These are phyloP conservation scores for Ectobius pallidus DNA, from an alignment of 2,888 invertebrate genomes.

Conservation along the genomic window DNA sequence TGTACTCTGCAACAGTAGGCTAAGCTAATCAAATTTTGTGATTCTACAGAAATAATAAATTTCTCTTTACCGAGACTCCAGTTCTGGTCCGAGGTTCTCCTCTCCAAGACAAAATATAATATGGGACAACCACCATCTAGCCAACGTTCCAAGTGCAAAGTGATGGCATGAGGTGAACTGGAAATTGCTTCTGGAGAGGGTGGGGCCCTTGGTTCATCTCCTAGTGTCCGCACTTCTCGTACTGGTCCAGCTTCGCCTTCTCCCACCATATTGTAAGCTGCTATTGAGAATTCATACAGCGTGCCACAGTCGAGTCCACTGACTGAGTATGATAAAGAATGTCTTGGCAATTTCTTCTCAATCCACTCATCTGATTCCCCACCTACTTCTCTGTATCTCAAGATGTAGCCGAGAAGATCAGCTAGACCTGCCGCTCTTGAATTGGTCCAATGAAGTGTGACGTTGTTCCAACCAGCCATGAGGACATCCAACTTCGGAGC, in stretches of 20 bases:
- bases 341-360: conserved; percentile 2
- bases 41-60: too few relatives aligned
- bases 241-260: conserved; percentile 48
- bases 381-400: conserved; percentile 42
- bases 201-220: conserved; percentile 41
- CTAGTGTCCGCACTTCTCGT: conserved; percentile 39
- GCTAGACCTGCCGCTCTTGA: conserved; percentile 43
- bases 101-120: conserved; percentile 46
- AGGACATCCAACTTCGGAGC: conserved; percentile 53
- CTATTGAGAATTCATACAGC: conserved; percentile 48
- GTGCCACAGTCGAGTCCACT: conserved; percentile 49
- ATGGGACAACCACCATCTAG: conserved; percentile 47
- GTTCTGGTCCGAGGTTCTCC: conserved; percentile 31
- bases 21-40: too few relatives aligned
- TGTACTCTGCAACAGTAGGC: too few relatives aligned
- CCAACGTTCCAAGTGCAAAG: conserved; percentile 46
- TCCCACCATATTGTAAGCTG: conserved; percentile 49
- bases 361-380: neutral
- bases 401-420: conserved; percentile 47
- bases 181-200: conserved; percentile 31
- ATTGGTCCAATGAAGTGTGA: conserved; percentile 50
- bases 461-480: conserved; percentile 53
- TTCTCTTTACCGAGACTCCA: conserved; percentile 42
- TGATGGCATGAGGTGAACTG: conserved; percentile 41
- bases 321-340: conserved; percentile 41